These are phyloP conservation scores for Ctenochaetus hawaiiensis DNA, from an alignment of 2,797 vertebrate species.

Conservation along the genomic window DNA sequence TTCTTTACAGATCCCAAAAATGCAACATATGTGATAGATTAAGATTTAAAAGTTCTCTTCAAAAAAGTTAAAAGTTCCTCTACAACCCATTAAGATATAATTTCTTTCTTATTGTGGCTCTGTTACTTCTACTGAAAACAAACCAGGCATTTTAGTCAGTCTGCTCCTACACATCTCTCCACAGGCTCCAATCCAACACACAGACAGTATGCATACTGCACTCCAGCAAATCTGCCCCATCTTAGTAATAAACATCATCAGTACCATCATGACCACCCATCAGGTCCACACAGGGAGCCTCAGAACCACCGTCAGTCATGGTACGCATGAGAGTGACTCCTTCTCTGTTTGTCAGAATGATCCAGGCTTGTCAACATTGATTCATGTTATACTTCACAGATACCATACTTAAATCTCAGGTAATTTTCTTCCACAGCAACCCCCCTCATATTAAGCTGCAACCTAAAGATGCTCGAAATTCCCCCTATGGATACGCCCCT, in stretches of 20 bases:
- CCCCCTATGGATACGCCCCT: neutral
- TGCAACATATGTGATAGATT: slow-evolving; percentile 11
- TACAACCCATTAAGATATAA: neutral
- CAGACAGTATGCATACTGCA: slow-evolving; percentile 31
- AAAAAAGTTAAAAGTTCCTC: too few species aligned
- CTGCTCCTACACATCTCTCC: slow-evolving; percentile 15
- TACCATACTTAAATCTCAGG: neutral
- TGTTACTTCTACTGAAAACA: slow-evolving; percentile 6
- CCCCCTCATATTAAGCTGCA: neutral
- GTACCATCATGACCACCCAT: neutral
- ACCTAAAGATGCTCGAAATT: neutral
- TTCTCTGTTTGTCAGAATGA: neutral
- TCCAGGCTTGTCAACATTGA: neutral
- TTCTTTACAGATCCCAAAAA: neutral
- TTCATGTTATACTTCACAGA: neutral
- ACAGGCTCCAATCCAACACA: slow-evolving; percentile 39
- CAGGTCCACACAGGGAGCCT: neutral
- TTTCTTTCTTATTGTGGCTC: slow-evolving; percentile 7
- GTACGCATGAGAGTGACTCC: slow-evolving; percentile 21
- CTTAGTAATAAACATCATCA: slow-evolving; percentile 1
- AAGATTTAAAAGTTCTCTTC: neutral
- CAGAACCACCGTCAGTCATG: slow-evolving; percentile 17
- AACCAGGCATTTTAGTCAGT: neutral
- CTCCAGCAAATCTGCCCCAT: neutral
- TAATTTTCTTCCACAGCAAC: slow-evolving; percentile 32